phyloP scores from a whole-genome alignment of 35 echinoderm and acorn worm species.

The Strongylocentrotus purpuratus region DNA sequence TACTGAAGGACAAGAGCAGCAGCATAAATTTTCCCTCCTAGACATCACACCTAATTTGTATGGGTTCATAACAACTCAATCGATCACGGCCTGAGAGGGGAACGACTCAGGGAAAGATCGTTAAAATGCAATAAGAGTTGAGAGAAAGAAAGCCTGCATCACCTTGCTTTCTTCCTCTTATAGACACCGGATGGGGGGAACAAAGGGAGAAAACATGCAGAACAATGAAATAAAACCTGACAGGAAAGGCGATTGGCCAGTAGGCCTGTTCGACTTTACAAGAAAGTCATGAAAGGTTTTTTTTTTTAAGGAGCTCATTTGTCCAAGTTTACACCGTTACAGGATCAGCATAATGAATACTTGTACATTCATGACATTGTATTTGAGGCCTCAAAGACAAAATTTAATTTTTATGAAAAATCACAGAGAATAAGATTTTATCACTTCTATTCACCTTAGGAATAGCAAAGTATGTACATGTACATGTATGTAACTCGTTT shows the following conservation, averaged over 20 bases:
- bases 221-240: background rate
- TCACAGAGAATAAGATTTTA: too few relatives aligned
- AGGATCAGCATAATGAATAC: too few relatives aligned
- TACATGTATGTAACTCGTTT: background rate
- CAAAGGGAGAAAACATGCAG: background rate
- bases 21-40: background rate
- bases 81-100: background rate
- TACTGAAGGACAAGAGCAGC: background rate
- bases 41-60: slow-evolving; percentile 17
- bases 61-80: background rate
- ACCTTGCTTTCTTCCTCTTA: background rate
- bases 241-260: background rate
- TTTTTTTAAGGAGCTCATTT: too few relatives aligned
- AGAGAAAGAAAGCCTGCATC: background rate
- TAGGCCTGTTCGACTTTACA: too few relatives aligned
- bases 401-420: too few relatives aligned
- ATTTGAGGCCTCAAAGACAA: too few relatives aligned
- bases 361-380: too few relatives aligned
- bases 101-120: background rate
- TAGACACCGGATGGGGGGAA: background rate
- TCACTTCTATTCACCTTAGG: too few relatives aligned
- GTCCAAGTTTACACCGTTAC: too few relatives aligned
- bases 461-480: background rate
- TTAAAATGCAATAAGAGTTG: slow-evolving; percentile 14
- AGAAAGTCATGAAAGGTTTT: too few relatives aligned